Percentiles rank a stretch among this genome's conserved stretches.
Evolutionary conservation across 1,140 invertebrate species (phyloP).

Genomic region (Drosophila sp.): DNA sequence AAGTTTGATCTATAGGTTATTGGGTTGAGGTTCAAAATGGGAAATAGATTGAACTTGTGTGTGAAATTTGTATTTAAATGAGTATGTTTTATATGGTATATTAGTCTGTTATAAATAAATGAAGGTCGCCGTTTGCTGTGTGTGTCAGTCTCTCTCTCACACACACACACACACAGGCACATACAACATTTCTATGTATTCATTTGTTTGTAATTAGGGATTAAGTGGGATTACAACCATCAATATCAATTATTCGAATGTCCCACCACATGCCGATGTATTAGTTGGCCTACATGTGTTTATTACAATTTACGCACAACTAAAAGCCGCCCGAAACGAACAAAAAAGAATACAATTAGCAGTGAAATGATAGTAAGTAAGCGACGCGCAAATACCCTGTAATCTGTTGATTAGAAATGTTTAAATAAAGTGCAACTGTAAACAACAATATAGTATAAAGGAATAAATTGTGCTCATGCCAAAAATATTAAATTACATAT

Average conservation of each 20-base stretch:
- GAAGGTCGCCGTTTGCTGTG: background rate
- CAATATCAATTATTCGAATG: slow-evolving; percentile 78
- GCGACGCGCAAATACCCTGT: slow-evolving; percentile 11
- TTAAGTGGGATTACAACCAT: slow-evolving; percentile 82
- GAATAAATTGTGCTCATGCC: too few species aligned
- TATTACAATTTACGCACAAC: slow-evolving; percentile 75
- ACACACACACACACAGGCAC: slow-evolving; percentile 19
- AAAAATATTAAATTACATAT: too few species aligned
- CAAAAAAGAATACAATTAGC: slow-evolving; percentile 24
- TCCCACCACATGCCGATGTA: slow-evolving; percentile 56
- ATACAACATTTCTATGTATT: slow-evolving; percentile 53
- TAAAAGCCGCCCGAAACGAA: slow-evolving; percentile 30
- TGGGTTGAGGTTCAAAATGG: background rate
- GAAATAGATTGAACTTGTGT: background rate
- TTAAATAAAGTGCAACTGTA: too few species aligned
- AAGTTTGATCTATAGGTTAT: slow-evolving; percentile 3
- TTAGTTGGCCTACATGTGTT: slow-evolving; percentile 67
- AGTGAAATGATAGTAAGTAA: too few species aligned
- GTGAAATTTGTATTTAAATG: slow-evolving; percentile 7
- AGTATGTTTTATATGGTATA: slow-evolving; percentile 11
- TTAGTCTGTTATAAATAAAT: slow-evolving; percentile 10
- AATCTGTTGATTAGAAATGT: too few species aligned
- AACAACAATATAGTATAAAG: too few species aligned
- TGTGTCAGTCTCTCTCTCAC: too few species aligned
- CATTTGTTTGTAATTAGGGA: slow-evolving; percentile 82